phyloP scores from a whole-genome alignment of 1,140 invertebrate species.

The Cardiocondyla obscurior region DNA sequence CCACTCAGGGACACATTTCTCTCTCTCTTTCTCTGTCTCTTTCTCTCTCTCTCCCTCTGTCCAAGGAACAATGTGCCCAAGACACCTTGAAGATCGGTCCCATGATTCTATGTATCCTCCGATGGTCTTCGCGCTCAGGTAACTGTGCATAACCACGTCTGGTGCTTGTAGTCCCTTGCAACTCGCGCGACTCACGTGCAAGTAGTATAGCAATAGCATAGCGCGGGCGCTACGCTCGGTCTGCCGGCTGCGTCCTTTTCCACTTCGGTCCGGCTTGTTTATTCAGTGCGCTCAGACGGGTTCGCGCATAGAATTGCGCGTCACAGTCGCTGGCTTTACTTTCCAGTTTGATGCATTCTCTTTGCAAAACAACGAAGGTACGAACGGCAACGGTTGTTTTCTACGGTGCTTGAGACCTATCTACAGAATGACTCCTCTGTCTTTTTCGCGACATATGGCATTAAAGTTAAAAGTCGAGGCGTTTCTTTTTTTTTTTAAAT shows the following conservation, averaged over 20 bases:
- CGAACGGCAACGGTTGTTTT: slow-evolving; percentile 27
- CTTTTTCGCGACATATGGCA: neutral
- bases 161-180: neutral
- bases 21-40: neutral
- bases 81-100: slow-evolving; percentile 1
- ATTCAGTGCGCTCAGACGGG: slow-evolving; percentile 49
- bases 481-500: neutral
- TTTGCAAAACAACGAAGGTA: slow-evolving; percentile 51
- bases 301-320: slow-evolving; percentile 40
- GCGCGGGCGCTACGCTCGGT: slow-evolving; percentile 23
- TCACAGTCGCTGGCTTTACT: slow-evolving; percentile 58
- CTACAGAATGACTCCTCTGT: neutral
- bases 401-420: slow-evolving; percentile 9
- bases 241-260: slow-evolving; percentile 18
- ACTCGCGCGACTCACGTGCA: slow-evolving; percentile 28
- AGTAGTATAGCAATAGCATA: slow-evolving; percentile 55
- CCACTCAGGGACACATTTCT: neutral
- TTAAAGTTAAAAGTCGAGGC: neutral
- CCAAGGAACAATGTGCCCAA: slow-evolving; percentile 16
- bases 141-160: slow-evolving; percentile 33
- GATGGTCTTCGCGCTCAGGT: slow-evolving; percentile 23
- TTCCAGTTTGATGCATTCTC: slow-evolving; percentile 52
- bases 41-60: neutral
- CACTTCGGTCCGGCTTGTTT: slow-evolving; percentile 56
- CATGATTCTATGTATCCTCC: neutral